phyloP scores from a whole-genome alignment of 1,140 invertebrate species.

The Halesus radiatus region DNA sequence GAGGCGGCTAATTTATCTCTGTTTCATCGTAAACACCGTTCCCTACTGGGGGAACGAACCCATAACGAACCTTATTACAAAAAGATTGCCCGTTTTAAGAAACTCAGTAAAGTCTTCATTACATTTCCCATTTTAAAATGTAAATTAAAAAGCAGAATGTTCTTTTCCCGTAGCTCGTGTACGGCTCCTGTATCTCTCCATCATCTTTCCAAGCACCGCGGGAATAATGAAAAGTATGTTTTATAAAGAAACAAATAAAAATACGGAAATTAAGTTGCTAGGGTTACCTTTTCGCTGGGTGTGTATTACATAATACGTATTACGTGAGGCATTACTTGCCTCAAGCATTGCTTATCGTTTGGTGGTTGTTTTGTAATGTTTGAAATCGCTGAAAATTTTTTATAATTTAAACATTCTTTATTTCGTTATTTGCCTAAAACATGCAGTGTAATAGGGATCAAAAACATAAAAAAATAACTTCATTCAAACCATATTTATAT shows the following conservation, averaged over 20 bases:
- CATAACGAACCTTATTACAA: conserved; percentile 43
- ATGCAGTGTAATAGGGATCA: too few species aligned
- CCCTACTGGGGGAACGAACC: conserved; percentile 31
- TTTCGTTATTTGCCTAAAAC: too few species aligned
- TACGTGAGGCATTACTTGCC: too few species aligned
- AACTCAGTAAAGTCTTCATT: conserved; percentile 47
- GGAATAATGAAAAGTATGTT: conserved; percentile 46
- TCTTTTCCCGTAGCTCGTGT: conserved; percentile 7
- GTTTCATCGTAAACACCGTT: conserved; percentile 35
- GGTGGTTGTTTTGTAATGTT: too few species aligned
- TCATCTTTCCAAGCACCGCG: conserved; percentile 12
- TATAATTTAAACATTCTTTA: too few species aligned
- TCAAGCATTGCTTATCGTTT: too few species aligned
- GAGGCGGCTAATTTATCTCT: conserved; percentile 41
- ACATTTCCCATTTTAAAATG: conserved; percentile 51
- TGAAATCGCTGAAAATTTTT: too few species aligned
- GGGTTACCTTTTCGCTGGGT: neutral
- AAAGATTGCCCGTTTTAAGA: conserved; percentile 45
- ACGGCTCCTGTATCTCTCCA: conserved; percentile 35
- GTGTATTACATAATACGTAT: neutral
- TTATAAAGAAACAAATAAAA: conserved; percentile 38
- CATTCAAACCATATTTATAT: too few species aligned
- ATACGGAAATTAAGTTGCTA: conserved; percentile 43
- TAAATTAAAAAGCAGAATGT: conserved; percentile 51
- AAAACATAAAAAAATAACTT: too few species aligned